Percentiles rank a stretch among this genome's conserved stretches.
These are phyloP conservation scores for Tyria jacobaeae DNA, from an alignment of 2,888 invertebrate genomes.

Conservation along the genomic window DNA sequence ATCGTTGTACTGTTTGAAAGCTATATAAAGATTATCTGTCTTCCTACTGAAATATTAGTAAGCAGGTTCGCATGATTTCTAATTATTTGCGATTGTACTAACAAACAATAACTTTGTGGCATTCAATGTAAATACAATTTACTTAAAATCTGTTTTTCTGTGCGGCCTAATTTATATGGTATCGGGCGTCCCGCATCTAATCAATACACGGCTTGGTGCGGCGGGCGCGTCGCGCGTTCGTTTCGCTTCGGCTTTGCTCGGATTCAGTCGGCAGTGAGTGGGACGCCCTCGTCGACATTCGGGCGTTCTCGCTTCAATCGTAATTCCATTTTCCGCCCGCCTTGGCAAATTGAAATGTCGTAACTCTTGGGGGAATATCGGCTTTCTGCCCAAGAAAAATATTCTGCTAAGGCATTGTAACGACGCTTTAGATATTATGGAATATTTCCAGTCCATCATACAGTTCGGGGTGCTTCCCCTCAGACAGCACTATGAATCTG, in stretches of 20 bases:
- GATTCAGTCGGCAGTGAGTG: conserved; percentile 60
- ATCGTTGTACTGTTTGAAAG: too few relatives aligned
- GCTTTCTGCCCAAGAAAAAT: conserved; percentile 86
- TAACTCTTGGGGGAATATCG: conserved; percentile 87
- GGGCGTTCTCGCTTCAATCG: conserved; percentile 84
- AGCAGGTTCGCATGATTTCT: background rate
- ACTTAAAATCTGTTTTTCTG: conserved; percentile 75
- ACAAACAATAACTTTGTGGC: conserved; percentile 7
- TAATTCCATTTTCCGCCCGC: conserved; percentile 87
- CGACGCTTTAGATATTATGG: conserved; percentile 82
- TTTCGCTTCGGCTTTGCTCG: conserved; percentile 67
- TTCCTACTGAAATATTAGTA: background rate
- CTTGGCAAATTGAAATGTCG: conserved; percentile 88
- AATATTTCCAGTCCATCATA: conserved; percentile 84
- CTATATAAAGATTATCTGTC: background rate
- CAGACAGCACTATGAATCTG: conserved; percentile 75
- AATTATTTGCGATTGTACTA: background rate
- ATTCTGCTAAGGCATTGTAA: conserved; percentile 84
- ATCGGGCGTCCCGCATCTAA: conserved; percentile 86
- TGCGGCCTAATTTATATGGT: conserved; percentile 86
- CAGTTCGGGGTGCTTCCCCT: conserved; percentile 73
- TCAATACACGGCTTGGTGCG: conserved; percentile 84
- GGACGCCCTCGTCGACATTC: conserved; percentile 69
- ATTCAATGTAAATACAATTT: conserved; percentile 54
- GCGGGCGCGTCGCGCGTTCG: conserved; percentile 73